A percentile compares a stretch with the other conserved stretches of the same genome.
These are phyloP conservation scores for Sternotherus odoratus DNA, from an alignment of 2,797 vertebrate genomes.

Conservation along the genomic window DNA sequence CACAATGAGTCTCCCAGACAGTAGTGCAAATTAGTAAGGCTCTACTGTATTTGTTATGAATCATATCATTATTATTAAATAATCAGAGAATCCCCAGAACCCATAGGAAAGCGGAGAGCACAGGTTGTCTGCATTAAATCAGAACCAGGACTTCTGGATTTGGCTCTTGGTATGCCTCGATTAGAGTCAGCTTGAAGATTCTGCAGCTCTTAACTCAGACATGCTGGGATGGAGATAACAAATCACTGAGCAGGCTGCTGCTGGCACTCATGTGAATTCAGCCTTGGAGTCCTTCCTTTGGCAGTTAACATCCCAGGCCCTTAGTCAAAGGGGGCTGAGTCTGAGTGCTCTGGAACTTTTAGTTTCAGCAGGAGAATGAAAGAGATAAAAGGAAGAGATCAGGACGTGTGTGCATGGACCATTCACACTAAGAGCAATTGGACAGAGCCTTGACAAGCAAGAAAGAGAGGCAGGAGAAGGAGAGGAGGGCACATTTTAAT, in stretches of 20 bases:
- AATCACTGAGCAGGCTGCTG: background rate
- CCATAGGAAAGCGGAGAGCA: accelerated
- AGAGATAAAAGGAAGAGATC: background rate
- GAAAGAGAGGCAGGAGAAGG: background rate
- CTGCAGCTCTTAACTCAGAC: background rate
- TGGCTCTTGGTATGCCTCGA: background rate
- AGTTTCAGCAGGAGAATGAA: background rate
- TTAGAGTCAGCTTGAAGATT: background rate
- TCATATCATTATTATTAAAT: background rate
- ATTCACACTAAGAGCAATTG: background rate
- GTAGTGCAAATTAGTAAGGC: background rate
- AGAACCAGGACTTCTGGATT: accelerated
- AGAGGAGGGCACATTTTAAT: background rate
- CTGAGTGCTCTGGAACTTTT: background rate
- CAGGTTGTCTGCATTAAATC: accelerated
- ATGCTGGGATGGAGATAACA: background rate
- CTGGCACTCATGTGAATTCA: background rate
- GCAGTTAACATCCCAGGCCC: background rate
- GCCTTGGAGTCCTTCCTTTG: background rate
- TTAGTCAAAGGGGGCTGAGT: background rate
- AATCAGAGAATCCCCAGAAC: accelerated
- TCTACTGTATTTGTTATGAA: background rate
- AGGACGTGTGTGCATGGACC: accelerated
- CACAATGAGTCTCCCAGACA: background rate
- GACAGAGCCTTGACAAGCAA: background rate